phyloP scores from a whole-genome alignment of 2,797 vertebrate species.

The Acestrorhynchus altus region DNA sequence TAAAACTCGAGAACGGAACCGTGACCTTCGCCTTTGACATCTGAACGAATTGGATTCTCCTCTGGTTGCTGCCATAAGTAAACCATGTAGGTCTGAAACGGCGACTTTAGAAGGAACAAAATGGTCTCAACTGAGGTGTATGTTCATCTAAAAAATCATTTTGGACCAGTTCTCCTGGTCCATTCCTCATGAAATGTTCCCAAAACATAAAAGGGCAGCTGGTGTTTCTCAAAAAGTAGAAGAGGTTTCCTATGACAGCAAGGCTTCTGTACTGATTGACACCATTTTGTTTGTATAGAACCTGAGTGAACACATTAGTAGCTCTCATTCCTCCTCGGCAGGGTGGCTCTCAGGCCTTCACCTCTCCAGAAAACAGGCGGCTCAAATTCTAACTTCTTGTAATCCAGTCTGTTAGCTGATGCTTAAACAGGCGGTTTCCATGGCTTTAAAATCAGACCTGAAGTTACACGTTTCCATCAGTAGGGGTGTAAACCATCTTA shows the following conservation, averaged over 20 bases:
- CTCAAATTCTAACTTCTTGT: neutral
- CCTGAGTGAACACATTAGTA: neutral
- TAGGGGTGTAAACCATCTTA: neutral
- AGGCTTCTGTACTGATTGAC: neutral
- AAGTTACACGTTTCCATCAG: neutral
- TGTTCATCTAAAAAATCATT: too few relatives aligned
- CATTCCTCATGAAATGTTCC: too few relatives aligned
- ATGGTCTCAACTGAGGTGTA: too few relatives aligned
- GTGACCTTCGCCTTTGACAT: too few relatives aligned
- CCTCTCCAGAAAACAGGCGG: neutral
- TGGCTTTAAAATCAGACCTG: too few relatives aligned
- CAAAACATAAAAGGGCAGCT: neutral
- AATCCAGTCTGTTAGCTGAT: too few relatives aligned
- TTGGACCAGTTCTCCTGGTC: too few relatives aligned
- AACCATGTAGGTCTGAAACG: too few relatives aligned
- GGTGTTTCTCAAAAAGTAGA: neutral
- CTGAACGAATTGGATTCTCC: too few relatives aligned
- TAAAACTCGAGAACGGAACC: neutral
- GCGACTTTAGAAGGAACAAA: too few relatives aligned
- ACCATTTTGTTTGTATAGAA: neutral
- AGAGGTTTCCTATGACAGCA: neutral
- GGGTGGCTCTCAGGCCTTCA: neutral
- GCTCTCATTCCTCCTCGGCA: neutral
- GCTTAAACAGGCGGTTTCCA: too few relatives aligned
- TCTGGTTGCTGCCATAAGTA: too few relatives aligned